These are phyloP conservation scores for Gymnodraco acuticeps DNA, from an alignment of 2,797 vertebrate genomes.

Conservation along the genomic window DNA sequence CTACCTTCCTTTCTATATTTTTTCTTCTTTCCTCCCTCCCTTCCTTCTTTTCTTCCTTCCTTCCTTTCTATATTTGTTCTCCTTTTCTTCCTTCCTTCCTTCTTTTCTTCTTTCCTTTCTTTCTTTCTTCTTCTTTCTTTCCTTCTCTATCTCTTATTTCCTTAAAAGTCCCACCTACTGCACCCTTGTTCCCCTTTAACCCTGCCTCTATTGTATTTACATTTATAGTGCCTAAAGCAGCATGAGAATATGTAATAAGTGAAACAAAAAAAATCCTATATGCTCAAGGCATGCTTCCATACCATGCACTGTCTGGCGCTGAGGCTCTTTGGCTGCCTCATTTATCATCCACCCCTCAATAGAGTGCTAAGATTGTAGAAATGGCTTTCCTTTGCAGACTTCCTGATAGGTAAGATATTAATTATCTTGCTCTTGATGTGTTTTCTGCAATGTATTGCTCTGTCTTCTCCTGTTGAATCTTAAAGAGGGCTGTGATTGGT, in stretches of 20 bases:
- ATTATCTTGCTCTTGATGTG: conserved; percentile 36
- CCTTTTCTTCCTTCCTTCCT: background rate
- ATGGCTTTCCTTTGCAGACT: conserved; percentile 77
- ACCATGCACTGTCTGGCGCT: conserved; percentile 37
- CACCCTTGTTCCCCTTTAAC: conserved; percentile 21
- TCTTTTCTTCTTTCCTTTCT: background rate
- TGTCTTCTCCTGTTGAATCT: conserved; percentile 25
- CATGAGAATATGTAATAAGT: conserved; percentile 40
- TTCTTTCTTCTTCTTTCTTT: background rate
- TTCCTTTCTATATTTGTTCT: background rate
- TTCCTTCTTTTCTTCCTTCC: background rate
- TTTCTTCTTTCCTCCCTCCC: background rate
- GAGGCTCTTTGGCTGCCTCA: conserved; percentile 39
- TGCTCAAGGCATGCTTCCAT: conserved; percentile 56
- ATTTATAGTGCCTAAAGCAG: conserved; percentile 41
- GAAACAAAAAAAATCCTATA: conserved; percentile 16
- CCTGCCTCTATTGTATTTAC: conserved; percentile 5
- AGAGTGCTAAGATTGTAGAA: conserved; percentile 72
- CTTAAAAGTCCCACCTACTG: background rate
- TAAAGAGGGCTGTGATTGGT: conserved; percentile 27
- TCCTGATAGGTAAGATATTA: conserved; percentile 75
- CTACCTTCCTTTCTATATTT: background rate
- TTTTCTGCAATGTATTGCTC: conserved; percentile 48
- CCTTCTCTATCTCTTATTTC: background rate
- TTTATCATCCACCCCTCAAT: conserved; percentile 51